Percentiles rank a stretch among this genome's conserved stretches.
Conservation (phyloP, 2,888 invertebrate species). For the Phytoseiulus persimilis region DNA sequence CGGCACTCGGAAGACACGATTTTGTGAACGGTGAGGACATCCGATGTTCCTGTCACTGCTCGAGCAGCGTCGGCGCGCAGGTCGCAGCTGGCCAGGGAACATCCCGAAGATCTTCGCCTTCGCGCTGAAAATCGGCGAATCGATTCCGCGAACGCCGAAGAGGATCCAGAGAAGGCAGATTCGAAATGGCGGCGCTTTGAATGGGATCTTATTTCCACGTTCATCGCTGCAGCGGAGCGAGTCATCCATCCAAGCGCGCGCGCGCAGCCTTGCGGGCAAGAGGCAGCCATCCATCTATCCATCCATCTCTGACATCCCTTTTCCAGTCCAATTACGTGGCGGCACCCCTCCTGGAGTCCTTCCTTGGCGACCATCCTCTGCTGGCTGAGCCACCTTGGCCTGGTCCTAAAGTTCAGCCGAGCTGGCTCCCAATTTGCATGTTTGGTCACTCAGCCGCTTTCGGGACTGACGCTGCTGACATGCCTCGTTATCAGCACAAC, state of each 20-base stretch:
- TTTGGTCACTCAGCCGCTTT: not conserved
- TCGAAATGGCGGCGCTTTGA: not conserved
- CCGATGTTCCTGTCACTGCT: not conserved
- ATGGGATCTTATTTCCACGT: not conserved
- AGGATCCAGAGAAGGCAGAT: not conserved
- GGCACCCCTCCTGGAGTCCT: not conserved
- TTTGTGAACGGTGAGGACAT: not conserved
- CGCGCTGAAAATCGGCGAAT: not conserved
- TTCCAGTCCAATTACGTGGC: slow-evolving; percentile 5
- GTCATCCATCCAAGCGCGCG: slow-evolving; percentile 5
- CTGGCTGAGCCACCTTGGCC: not conserved
- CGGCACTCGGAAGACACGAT: not conserved
- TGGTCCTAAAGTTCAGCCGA: not conserved
- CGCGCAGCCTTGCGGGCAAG: not conserved
- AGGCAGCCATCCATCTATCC: not conserved
- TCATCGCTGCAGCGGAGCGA: not conserved
- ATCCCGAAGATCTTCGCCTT: not conserved
- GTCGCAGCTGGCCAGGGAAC: not conserved
- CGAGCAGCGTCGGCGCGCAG: too few relatives aligned
- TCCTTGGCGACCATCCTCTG: not conserved
- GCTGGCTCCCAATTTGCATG: not conserved
- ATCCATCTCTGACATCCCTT: not conserved
- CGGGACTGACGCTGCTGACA: not conserved
- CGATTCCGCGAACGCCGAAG: not conserved
- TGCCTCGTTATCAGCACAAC: not conserved